These are phyloP conservation scores for Phycodurus eques DNA, from an alignment of 2,113 vertebrate species.

Conservation along the genomic window DNA sequence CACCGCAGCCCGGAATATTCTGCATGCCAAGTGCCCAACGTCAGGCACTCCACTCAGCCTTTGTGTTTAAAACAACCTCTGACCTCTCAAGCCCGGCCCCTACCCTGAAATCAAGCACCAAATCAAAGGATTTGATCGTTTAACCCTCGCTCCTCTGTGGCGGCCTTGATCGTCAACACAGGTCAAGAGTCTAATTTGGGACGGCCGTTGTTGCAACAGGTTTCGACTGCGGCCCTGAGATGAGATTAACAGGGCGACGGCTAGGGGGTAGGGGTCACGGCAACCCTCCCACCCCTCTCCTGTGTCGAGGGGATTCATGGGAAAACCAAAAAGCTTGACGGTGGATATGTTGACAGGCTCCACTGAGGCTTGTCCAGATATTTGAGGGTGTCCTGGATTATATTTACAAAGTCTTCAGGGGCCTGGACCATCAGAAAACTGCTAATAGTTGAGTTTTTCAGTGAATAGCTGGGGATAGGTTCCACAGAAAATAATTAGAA, in stretches of 20 bases:
- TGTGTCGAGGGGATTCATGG: constrained; percentile 48
- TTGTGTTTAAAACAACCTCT: constrained; percentile 41
- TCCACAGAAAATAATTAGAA: too few species aligned
- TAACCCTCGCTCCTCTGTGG: constrained; percentile 39
- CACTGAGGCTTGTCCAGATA: constrained; percentile 31
- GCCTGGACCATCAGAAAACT: too few species aligned
- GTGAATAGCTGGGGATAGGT: too few species aligned
- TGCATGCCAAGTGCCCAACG: constrained; percentile 49
- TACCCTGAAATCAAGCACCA: constrained; percentile 36
- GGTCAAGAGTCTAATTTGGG: constrained; percentile 69
- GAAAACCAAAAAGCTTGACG: constrained; percentile 54
- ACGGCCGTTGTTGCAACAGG: constrained; percentile 56
- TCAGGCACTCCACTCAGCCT: constrained; percentile 40
- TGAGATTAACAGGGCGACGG: constrained; percentile 54
- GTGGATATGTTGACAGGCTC: constrained; percentile 44
- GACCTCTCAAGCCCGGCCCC: constrained; percentile 37
- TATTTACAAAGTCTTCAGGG: constrained; percentile 42
- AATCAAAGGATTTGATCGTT: constrained; percentile 56
- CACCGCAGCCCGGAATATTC: constrained; percentile 15
- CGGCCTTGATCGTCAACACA: constrained; percentile 27
- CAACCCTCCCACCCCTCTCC: constrained; percentile 25
- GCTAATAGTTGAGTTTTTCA: too few species aligned
- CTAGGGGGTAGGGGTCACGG: constrained; percentile 50
- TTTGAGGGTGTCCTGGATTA: constrained; percentile 37
- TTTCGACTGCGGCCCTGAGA: constrained; percentile 47